These are phyloP conservation scores for Bucorvus abyssinicus DNA, from an alignment of 2,797 vertebrate species.

Conservation along the genomic window DNA sequence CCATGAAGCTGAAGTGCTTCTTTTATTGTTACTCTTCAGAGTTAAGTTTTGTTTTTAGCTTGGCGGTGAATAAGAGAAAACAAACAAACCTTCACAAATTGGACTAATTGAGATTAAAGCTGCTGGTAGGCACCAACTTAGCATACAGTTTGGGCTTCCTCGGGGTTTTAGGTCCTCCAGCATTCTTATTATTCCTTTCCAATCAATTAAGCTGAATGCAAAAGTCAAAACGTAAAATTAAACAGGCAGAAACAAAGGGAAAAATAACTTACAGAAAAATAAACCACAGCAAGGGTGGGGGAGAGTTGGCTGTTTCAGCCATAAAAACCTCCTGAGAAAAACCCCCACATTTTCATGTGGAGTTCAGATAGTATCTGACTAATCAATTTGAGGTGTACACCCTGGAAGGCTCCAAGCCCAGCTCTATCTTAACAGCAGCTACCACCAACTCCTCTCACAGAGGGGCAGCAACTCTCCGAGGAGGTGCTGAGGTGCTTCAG, in stretches of 20 bases:
- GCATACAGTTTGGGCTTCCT: neutral
- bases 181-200: conserved; percentile 8
- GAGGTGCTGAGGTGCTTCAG: neutral
- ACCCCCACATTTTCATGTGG: conserved; percentile 10
- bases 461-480: neutral
- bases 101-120: conserved; percentile 40
- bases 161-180: conserved; percentile 2
- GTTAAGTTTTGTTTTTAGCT: conserved; percentile 58
- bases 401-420: neutral
- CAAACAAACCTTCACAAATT: conserved; percentile 45
- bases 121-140: conserved; percentile 38
- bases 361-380: neutral
- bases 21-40: conserved; percentile 29
- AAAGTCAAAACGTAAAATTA: neutral
- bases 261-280: neutral
- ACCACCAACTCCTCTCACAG: conserved; percentile 6
- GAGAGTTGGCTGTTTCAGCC: neutral
- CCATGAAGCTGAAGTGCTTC: conserved; percentile 4
- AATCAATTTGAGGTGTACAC: neutral
- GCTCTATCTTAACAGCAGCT: conserved; percentile 19
- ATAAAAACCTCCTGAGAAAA: neutral
- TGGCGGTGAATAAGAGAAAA: conserved; percentile 45
- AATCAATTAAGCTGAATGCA: conserved; percentile 8
- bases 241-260: neutral
- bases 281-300: neutral